These are phyloP conservation scores for Mugil cephalus DNA, from an alignment of 2,113 vertebrate genomes.

Conservation along the genomic window DNA sequence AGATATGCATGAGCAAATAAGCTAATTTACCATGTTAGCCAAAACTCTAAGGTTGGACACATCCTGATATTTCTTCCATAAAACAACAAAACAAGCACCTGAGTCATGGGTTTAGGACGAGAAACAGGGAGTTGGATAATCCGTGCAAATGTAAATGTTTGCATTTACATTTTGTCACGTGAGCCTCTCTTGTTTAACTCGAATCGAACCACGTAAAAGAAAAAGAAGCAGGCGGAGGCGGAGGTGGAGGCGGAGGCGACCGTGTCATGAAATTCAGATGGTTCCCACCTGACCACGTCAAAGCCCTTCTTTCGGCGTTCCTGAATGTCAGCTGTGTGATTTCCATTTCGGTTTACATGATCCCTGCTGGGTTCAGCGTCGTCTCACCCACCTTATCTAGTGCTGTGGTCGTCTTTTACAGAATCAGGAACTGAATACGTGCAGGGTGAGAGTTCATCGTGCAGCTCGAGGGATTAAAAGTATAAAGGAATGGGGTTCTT, in stretches of 20 bases:
- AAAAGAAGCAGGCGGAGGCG: conserved; percentile 1
- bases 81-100: neutral
- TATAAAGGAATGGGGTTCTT: conserved; percentile 4
- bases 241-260: too few species aligned
- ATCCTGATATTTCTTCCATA: too few species aligned
- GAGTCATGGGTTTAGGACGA: neutral
- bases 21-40: too few species aligned
- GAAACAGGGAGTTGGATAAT: too few species aligned
- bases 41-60: too few species aligned
- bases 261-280: conserved; percentile 30
- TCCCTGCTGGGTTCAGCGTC: conserved; percentile 13
- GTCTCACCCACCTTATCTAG: conserved; percentile 17
- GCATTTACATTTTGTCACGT: neutral
- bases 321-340: conserved; percentile 41
- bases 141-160: neutral
- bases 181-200: neutral
- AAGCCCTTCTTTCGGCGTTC: conserved; percentile 21
- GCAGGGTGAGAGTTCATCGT: conserved; percentile 7
- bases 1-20: too few species aligned
- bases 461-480: conserved; percentile 4
- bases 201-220: conserved; percentile 18
- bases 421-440: neutral
- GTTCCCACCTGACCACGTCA: conserved; percentile 16
- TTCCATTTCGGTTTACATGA: conserved; percentile 11
- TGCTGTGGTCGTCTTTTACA: neutral